Evolutionary conservation across 2,888 invertebrate genomes (phyloP).

Genomic region (Incurvaria masculella): DNA sequence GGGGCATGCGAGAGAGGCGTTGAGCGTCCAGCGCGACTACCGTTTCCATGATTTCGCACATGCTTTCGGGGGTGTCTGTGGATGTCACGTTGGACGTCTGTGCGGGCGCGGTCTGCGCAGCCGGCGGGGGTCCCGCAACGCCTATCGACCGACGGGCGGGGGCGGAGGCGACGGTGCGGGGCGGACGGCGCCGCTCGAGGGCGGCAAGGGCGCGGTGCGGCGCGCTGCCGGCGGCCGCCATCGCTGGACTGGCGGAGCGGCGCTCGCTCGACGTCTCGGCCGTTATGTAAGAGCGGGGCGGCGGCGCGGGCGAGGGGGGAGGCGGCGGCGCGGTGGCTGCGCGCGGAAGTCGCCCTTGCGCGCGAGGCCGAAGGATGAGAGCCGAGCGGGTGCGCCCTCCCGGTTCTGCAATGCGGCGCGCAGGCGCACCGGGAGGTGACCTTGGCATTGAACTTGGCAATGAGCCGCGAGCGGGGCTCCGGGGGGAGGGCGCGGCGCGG

Average conservation of each 20-base stretch:
- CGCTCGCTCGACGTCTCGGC: slow-evolving; percentile 1
- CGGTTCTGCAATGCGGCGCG: slow-evolving; percentile 66
- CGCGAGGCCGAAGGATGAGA: slow-evolving; percentile 6
- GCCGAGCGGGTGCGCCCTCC: slow-evolving; percentile 25
- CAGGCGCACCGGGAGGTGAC: slow-evolving; percentile 66
- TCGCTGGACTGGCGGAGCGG: slow-evolving; percentile 13
- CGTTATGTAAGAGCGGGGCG: slow-evolving; percentile 18
- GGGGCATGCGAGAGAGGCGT: no score
- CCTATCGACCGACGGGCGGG: not conserved
- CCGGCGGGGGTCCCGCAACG: not conserved
- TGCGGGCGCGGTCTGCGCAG: not conserved
- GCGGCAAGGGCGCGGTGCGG: not conserved
- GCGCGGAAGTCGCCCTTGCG: slow-evolving; percentile 4
- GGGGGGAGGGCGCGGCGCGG: slow-evolving; percentile 18
- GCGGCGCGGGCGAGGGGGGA: slow-evolving; percentile 25
- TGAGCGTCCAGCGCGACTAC: no score
- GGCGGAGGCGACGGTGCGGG: not conserved
- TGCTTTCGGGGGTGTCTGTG: no score
- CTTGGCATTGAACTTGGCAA: slow-evolving; percentile 82
- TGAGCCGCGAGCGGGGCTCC: slow-evolving; percentile 39
- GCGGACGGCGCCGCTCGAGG: not conserved
- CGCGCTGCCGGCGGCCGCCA: slow-evolving; percentile 9
- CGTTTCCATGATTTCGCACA: no score
- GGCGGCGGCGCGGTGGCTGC: slow-evolving; percentile 26
- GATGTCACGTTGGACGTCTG: no score